Percentiles rank a stretch among this genome's conserved stretches.
These are phyloP conservation scores for Anguilla obscura DNA, from an alignment of 2,797 vertebrate genomes.

Conservation along the genomic window DNA sequence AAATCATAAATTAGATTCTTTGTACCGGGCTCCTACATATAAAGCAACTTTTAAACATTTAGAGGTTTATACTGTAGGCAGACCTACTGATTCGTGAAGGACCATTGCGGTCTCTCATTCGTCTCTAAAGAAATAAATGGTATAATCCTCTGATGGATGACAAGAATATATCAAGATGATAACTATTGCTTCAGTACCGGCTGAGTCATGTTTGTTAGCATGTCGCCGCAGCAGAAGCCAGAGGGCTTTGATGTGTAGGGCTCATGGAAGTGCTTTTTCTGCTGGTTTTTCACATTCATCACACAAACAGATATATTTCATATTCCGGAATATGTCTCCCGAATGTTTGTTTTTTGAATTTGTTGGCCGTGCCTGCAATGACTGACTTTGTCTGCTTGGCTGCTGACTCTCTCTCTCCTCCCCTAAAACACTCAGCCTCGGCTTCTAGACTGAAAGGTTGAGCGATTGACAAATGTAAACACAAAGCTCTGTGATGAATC, in stretches of 20 bases:
- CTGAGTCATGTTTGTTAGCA: slow-evolving; percentile 14
- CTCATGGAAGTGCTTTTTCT: background rate
- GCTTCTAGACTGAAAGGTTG: slow-evolving; percentile 26
- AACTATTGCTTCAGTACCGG: background rate
- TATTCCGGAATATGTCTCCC: background rate
- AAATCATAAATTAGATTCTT: slow-evolving; percentile 32
- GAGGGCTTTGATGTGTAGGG: background rate
- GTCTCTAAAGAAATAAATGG: slow-evolving; percentile 15
- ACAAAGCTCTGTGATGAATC: slow-evolving; percentile 29
- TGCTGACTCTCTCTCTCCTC: slow-evolving; percentile 27
- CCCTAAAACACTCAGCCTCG: background rate
- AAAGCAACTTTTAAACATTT: slow-evolving; percentile 22
- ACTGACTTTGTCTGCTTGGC: slow-evolving; percentile 28
- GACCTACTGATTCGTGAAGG: slow-evolving; percentile 29
- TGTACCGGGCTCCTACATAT: slow-evolving; percentile 3
- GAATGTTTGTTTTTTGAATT: slow-evolving; percentile 7
- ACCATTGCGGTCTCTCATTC: slow-evolving; percentile 16
- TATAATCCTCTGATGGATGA: background rate
- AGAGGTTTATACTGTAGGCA: slow-evolving; percentile 20
- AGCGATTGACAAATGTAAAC: slow-evolving; percentile 38
- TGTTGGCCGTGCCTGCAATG: slow-evolving; percentile 21
- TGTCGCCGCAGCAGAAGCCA: background rate
- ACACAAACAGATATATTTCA: slow-evolving; percentile 11
- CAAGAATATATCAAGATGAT: slow-evolving; percentile 23
- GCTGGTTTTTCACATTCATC: slow-evolving; percentile 3